Evolutionary conservation across 2,113 vertebrate genomes (phyloP).

Genomic region (Oncorhynchus clarkii): DNA sequence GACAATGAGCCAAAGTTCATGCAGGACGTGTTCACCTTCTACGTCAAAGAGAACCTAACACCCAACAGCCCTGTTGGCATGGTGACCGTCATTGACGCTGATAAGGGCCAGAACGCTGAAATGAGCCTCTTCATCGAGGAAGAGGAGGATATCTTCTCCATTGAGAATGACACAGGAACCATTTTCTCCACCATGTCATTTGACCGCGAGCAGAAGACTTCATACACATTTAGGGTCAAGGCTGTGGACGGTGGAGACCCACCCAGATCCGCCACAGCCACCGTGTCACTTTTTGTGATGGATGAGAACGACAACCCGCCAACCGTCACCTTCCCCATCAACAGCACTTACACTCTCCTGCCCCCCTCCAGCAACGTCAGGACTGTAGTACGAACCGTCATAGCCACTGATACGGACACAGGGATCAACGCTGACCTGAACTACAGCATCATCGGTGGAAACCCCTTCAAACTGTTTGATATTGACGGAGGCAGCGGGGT

Average conservation of each 20-base stretch:
- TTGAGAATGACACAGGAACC: conserved; percentile 93
- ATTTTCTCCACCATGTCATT: conserved; percentile 94
- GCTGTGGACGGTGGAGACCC: conserved; percentile 93
- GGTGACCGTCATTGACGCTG: conserved; percentile 95
- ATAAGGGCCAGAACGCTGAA: conserved; percentile 91
- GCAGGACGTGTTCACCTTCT: conserved; percentile 98
- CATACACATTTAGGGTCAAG: conserved; percentile 91
- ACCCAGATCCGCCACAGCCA: conserved; percentile 88
- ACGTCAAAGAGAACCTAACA: conserved; percentile 95
- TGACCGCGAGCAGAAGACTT: conserved; percentile 90
- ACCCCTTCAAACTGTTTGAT: conserved; percentile 93
- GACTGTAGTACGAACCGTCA: conserved; percentile 86
- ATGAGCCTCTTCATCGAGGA: conserved; percentile 91
- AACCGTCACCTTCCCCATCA: conserved; percentile 85
- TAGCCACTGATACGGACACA: conserved; percentile 85
- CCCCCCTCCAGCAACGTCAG: conserved; percentile 87
- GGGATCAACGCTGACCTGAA: conserved; percentile 90
- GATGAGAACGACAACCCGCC: conserved; percentile 97
- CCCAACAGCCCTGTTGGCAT: conserved; percentile 97
- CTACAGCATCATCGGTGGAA: conserved; percentile 92
- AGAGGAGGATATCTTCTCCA: conserved; percentile 84
- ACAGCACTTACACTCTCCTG: conserved; percentile 88
- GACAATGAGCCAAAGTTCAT: conserved; percentile 98
- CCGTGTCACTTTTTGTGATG: conserved; percentile 95
- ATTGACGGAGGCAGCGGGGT: conserved; percentile 87